Percentiles rank a stretch among this genome's conserved stretches.
These are phyloP conservation scores for Musca domestica DNA, from an alignment of 1,140 invertebrate genomes.

Conservation along the genomic window DNA sequence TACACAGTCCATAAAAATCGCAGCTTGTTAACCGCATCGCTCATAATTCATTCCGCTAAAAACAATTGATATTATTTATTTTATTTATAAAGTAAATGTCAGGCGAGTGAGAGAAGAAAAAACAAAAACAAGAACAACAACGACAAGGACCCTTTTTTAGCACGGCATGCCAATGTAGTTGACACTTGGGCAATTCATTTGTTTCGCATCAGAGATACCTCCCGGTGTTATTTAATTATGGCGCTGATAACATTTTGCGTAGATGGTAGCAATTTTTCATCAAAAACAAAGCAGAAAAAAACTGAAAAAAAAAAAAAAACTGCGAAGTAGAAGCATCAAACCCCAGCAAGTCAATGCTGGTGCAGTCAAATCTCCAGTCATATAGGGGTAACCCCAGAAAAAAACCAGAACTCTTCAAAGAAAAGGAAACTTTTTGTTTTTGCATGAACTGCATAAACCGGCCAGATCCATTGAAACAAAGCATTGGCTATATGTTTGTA, in stretches of 20 bases:
- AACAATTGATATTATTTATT: too few species aligned
- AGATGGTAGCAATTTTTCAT: slow-evolving; percentile 53
- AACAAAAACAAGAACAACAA: too few species aligned
- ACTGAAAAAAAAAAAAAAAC: too few species aligned
- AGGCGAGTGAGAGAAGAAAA: too few species aligned
- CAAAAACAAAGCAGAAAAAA: slow-evolving; percentile 8
- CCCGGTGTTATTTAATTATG: slow-evolving; percentile 54
- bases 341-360: too few species aligned
- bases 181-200: slow-evolving; percentile 28
- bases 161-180: slow-evolving; percentile 13
- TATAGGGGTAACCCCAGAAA: not conserved
- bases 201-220: slow-evolving; percentile 31
- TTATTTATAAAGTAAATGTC: too few species aligned
- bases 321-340: not conserved
- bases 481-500: not conserved
- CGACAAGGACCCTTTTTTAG: not conserved
- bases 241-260: slow-evolving; percentile 51
- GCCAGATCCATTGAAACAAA: too few species aligned
- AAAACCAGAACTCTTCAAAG: not conserved
- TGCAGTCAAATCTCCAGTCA: too few species aligned
- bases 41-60: too few species aligned
- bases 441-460: not conserved
- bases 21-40: too few species aligned
- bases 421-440: slow-evolving; percentile 5
- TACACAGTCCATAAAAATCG: too few species aligned